A percentile compares a stretch with the other conserved stretches of the same genome.
phyloP scores from a whole-genome alignment of 1,140 invertebrate genomes.

The Drosophila pachea region DNA sequence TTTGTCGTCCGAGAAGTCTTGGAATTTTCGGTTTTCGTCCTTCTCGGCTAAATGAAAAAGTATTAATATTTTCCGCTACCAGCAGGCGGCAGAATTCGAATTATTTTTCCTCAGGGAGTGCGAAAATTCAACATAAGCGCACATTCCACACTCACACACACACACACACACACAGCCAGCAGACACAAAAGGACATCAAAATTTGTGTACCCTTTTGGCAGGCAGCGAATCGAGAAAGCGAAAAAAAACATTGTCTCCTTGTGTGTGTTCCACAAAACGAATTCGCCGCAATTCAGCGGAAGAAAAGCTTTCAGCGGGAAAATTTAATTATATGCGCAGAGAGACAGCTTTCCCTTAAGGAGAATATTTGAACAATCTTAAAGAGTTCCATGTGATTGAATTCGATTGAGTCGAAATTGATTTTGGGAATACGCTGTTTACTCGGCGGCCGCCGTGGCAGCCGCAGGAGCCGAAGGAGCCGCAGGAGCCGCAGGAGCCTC shows the following conservation, averaged over 20 bases:
- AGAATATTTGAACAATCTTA: background rate
- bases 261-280: constrained; percentile 18
- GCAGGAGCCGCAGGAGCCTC: constrained; percentile 1
- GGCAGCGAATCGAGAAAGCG: constrained; percentile 51
- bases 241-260: constrained; percentile 1
- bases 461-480: no score
- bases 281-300: constrained; percentile 7
- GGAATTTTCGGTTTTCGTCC: constrained; percentile 5
- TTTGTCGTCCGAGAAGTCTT: constrained; percentile 29
- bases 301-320: background rate
- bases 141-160: constrained; percentile 19
- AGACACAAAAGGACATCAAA: constrained; percentile 50
- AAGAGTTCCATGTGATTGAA: background rate
- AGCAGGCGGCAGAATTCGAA: constrained; percentile 44
- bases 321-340: constrained; percentile 1
- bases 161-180: constrained; percentile 9
- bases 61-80: constrained; percentile 67
- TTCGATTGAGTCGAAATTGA: background rate
- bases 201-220: constrained; percentile 59
- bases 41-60: constrained; percentile 64
- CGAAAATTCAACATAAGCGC: constrained; percentile 39
- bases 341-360: background rate
- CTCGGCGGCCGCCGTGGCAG: no score
- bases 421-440: background rate
- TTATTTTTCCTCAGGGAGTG: constrained; percentile 60